Base-by-base conservation (phyloP, 2,888 invertebrate species). In the Tethea ocularis region DNA sequence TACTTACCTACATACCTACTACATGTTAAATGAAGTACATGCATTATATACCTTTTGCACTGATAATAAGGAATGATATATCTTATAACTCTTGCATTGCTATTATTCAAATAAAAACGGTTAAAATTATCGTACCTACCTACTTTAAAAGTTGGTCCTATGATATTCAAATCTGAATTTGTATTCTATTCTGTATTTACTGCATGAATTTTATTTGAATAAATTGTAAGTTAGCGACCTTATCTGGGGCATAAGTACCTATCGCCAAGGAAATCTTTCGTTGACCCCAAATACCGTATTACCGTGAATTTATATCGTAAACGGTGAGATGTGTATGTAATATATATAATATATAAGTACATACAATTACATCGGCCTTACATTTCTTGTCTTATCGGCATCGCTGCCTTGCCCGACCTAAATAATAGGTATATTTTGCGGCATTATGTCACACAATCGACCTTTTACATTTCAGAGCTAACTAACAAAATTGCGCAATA, bases 151-250 rank as follows among this genome's bases (percentile, higher is more conserved):
- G 29, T 53, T 29, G 20, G 29, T 26, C 15, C n/a, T 29, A 53
- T 53, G 52, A 53, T 53, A 29, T 53, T 53, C 29, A 53, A 26
- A 53, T 17, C 17, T 2, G 52, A 53, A 29, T 53, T 53, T 26
- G 20, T 53, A 26, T 53, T 53, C 53, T 53, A 26, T 17, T 10
- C 20, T 33, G 53, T 17, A 53, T 53, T 53, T 36, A 33, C n/a
- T n/a, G n/a, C 54, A 54, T 54, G 23, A 24, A 54, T 24, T 54
- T 33, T 33, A 33, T 33, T 54, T 22, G 54, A 54, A 33, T 54
- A 54, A 24, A 53, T 53, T 53, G 53, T n/a, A 33, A 2, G 17
- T 52, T 22, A 15, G 13, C 22, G n/a, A 52, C 13, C 53, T 53
- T 10, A 53, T 29, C 33, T 29, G 29, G 53, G 29, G 29, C 26